Evolutionary conservation across 2,888 invertebrate species (phyloP), one percentile per base, ranked within the genome.

Genomic region (Volucella zonaria): DNA sequence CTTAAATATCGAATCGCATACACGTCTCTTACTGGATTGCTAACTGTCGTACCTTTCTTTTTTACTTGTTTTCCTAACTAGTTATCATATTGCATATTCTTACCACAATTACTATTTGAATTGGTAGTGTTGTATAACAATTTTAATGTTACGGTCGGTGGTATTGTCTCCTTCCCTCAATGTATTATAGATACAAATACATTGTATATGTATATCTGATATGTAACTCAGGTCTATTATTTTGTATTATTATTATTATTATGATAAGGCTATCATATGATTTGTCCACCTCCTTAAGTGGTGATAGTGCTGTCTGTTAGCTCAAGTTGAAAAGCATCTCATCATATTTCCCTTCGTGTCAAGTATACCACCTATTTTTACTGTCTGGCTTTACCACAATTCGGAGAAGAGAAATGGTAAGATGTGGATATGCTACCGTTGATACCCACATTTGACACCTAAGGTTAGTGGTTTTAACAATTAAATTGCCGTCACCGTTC

Each of bases 401-500:
- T 9, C 0, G 15, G 47, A n/a, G 14, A 31, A 18, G 15, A 47
- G 47, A 23, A 31, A 56, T 14, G 31, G 12, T 45, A 18, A 15
- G 42, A 31, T 58, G 18, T 67, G n/a, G 9, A 62, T 31, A 15
- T 18, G 43, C 71, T 67, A 67, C 67, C 49, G 67, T 82, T 58
- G 43, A 54, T 23, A 38, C 56, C 12, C 8, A 18, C n/a, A 45
- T 15, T 38, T 54, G 23, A 68, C 15, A 76, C 58, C 43, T 14
- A 70, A 70, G 71, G 58, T 71, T 78, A 10, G 61, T 71, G 83
- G 83, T 80, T 68, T 67, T 18, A 67, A 59, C 75, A 70, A 79
- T 83, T 83, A 79, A 79, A 70, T 11, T 31, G 31, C 58, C 49
- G 61, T 38, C 66, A 75, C 71, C 14, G 56, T 59, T 18, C 47